Evolutionary conservation across 2,888 invertebrate genomes (phyloP), one percentile per base, ranked within the genome.

Genomic region (Eilema depressum): DNA sequence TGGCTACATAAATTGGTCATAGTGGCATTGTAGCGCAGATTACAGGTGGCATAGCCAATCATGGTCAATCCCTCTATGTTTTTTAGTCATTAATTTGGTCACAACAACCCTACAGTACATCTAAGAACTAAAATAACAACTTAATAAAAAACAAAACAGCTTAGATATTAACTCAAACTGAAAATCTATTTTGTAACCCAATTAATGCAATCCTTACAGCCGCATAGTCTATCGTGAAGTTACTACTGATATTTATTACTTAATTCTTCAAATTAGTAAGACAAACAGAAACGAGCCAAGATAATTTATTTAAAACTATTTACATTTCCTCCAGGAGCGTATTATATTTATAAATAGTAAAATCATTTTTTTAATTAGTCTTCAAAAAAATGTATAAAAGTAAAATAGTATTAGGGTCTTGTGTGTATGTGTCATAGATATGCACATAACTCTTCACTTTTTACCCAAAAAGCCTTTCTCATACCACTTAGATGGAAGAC

Each of bases 121-220:
- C 26, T 28, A 61, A 17, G n/a, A 61, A 30, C 61, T 59, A 59
- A 59, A 59, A 25, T 59, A 59, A 59, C n/a, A 59, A 59, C 59
- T 59, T 25, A 59, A 26, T 59, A 4, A 57, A 59, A 26, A 59
- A 26, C 5, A 26, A 59, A 25, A 59, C 23, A 59, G 26, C 59
- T 59, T 59, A 59, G 26, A 26, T 59, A 25, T 59, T 53, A 53
- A 59, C 26, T 26, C 14, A 14, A 59, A 25, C 59, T 53, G n/a
- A n/a, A n/a, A 53, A 53, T 20, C n/a, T 53, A n/a, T 53, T 8
- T n/a, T n/a, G 53, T 53, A n/a, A 53, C 20, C 20, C 53, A 20
- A 3, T 41, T 41, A 14, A 20, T 20, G 47, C 7, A 47, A 47
- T 41, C 4, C 11, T 41, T 8, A 37, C 33, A 37, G 33, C 1